Evolutionary conservation across 2,888 invertebrate species (phyloP), one percentile per base, ranked within the genome.

Genomic region (Xestia xanthographa): DNA sequence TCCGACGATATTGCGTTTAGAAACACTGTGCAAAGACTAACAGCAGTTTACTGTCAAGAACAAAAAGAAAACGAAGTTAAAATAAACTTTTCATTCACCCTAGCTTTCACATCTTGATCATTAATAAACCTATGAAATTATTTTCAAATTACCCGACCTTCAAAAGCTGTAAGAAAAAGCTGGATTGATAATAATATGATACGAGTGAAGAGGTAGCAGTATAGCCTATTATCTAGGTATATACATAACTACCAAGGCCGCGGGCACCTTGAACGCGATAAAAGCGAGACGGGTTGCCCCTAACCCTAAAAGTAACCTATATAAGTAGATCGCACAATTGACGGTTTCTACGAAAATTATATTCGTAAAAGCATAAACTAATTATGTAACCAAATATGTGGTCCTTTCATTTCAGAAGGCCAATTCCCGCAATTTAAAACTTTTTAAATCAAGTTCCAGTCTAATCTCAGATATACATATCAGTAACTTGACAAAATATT

Each of bases 221-320:
- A 11, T 66, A 26, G 20, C 14, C 62, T 72, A 38, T 41, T 34
- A 74, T 73, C 66, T 41, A 75, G 62, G 22, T 74, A 41, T 45
- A 20, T 53, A 26, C 43, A 29, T 34, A 26, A 20, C 26, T 34
- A 26, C 26, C 26, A 80, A 43, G 66, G 80, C 14, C 58, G 20
- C 50, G 34, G 50, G 76, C 66, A 56, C 2, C 41, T 60, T 43
- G 48, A 68, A 65, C 43, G 53, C 26, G 76, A 76, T 81, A 67
- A 79, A 75, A 53, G n/a, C n/a, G 45, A 38, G 1, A 79, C 68
- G 20, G 56, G 43, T 67, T n/a, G 3, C 17, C 3, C 14, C 26
- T 56, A 34, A 12, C 34, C 41, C 29, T 43, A 43, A 38, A 43
- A 73, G 56, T 60, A 62, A 62, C n/a, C n/a, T n/a, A n/a, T 11